Conservation (phyloP, 2,113 vertebrate genomes). For the Calypte anna region DNA sequence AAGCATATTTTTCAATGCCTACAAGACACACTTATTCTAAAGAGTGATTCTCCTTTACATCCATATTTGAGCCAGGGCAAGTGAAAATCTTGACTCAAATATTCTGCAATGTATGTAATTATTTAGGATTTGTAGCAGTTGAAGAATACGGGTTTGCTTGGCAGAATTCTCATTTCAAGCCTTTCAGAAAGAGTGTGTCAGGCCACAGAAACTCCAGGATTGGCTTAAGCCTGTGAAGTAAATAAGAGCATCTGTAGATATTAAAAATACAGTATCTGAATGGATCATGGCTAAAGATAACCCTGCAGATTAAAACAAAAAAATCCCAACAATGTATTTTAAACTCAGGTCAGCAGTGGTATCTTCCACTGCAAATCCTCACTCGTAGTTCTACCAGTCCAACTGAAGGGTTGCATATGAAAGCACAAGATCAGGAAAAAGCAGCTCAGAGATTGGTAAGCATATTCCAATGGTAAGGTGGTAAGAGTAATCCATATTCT, state of each 20-base stretch:
- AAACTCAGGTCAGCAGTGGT: neutral
- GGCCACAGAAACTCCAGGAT: neutral
- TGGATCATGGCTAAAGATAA: neutral
- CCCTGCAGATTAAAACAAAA: neutral
- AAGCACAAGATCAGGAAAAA: neutral
- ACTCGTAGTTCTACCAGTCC: neutral
- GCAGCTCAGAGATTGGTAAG: neutral
- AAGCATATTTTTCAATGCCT: conserved; percentile 22
- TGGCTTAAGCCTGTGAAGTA: neutral
- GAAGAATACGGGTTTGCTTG: neutral
- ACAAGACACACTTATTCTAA: neutral
- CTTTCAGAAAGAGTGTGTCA: neutral
- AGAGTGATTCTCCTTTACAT: conserved; percentile 5
- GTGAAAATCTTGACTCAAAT: neutral
- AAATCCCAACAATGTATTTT: neutral
- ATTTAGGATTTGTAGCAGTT: neutral
- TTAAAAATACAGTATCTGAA: neutral
- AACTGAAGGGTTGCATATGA: neutral
- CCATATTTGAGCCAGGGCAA: neutral
- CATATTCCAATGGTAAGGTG: neutral
- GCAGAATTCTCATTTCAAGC: neutral
- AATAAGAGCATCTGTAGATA: neutral
- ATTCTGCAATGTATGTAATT: neutral
- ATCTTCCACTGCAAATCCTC: neutral
- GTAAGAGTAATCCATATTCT: neutral